Evolutionary conservation across 2,797 vertebrate genomes (phyloP), one percentile per base, ranked within the genome.

Genomic region (Smutsia temminckii): DNA sequence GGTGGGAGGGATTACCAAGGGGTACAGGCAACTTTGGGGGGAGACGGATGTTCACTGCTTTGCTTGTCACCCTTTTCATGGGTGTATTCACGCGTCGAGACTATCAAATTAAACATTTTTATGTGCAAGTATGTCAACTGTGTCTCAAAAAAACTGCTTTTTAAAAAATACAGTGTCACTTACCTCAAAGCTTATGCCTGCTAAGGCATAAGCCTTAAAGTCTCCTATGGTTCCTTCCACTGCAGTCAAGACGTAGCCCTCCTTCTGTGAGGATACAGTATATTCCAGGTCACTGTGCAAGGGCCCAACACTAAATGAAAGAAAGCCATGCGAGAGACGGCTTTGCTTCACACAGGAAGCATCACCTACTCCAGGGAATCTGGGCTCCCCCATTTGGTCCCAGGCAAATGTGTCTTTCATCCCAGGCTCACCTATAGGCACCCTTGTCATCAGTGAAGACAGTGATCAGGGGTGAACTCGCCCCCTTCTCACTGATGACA

Each of bases 141-240:
- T 0, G 61, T 3, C 11, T 29, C 53, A 32, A 57, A 25, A 71
- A 80, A 92, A 46, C 16, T 12, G 6, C 27, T 57, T 79, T 77
- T 42, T 46, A 46, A 84, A 72, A 91, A 11, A 2, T 5, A 69
- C 3, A 83, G 32, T 77, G 13, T 97, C 46, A 46, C 46, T 46
- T 99, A 99, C 99, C 99, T 99, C 99, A 96, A 99, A 99, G 17
- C 99, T 99, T 93, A 99, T 99, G 0, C 99, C 99, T 13, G 99
- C 99, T 97, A 99, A 98, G 91, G 99, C 99, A 75, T 99, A 99
- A 1, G 99, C 99, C 98, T 99, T 99, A 98, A 99, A 99, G 97
- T 99, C 99, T 68, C 99, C 99, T 32, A 97, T 91, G 7, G 98
- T 98, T 92, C 99, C 99, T 83, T 99, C 99, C 42, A 99, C 98